Evolutionary conservation across 2,113 vertebrate species (phyloP), one percentile per base, ranked within the genome.

Genomic region (Epinephelus moara): DNA sequence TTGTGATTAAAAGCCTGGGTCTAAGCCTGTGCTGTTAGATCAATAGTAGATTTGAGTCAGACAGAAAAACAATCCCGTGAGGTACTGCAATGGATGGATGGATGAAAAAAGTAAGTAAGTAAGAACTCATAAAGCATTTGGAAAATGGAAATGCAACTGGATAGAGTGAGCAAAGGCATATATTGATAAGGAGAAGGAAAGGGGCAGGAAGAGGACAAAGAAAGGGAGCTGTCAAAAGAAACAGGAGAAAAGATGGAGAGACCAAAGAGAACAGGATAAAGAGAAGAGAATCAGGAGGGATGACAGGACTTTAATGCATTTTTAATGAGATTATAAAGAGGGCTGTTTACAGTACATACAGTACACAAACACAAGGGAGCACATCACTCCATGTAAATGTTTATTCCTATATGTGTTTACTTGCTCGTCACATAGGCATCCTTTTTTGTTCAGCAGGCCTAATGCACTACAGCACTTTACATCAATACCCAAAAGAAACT

Each of bases 1-100:
- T 19, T 82, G 37, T 89, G 81, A 89, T 90, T 84, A 84, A 89
- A 88, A 70, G 8, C 57, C 62, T 52, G 19, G 13, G 33, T 80
- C 59, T 53, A 45, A 74, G 60, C 13, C 30, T 73, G 50, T 70
- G 40, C 75, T 53, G 57, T 70, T 57, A 33, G 56, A 86, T 89
- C 79, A 64, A 89, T 81, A 83, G 45, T 27, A 70, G 59, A 87
- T 81, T 87, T 78, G 47, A 74, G 70, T 74, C 57, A 47, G 55
- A 77, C 57, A 77, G 77, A 59, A 79, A 79, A 78, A 77, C 59
- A 68, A 70, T 25, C 56, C 18, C 18, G 17, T 2, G 1, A 72
- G 14, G 70, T 66, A 45, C 19, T 33, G 63, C 33, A 19, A 27
- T n/a, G 50, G 49, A 59, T 30, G 27, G 53, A 45, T 72, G 40